These are phyloP conservation scores for Jaculus jaculus DNA, from an alignment of 2,113 vertebrate species.

Conservation along the genomic window DNA sequence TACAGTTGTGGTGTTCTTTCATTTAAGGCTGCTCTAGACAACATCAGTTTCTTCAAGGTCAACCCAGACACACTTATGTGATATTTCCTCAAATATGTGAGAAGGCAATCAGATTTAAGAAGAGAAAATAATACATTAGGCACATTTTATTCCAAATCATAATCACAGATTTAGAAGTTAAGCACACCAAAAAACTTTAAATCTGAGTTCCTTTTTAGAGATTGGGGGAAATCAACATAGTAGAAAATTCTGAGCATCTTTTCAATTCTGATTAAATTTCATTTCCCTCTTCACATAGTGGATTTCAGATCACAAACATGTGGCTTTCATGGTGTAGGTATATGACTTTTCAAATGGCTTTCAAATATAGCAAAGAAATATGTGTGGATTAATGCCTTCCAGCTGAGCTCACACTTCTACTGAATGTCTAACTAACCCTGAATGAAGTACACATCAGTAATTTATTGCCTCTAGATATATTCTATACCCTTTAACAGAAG, in stretches of 20 bases:
- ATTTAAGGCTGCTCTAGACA: slow-evolving; percentile 68
- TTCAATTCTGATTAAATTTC: neutral
- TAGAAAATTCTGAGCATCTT: neutral
- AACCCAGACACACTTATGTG: slow-evolving; percentile 44
- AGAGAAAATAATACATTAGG: slow-evolving; percentile 44
- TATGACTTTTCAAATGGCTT: neutral
- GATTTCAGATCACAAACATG: slow-evolving; percentile 30
- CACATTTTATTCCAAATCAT: slow-evolving; percentile 55
- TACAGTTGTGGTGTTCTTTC: slow-evolving; percentile 21
- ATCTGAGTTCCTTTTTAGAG: slow-evolving; percentile 13
- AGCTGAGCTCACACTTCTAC: neutral
- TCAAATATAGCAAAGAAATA: neutral
- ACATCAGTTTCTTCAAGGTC: neutral
- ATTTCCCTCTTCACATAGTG: neutral
- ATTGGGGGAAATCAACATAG: neutral
- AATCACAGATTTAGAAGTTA: slow-evolving; percentile 16
- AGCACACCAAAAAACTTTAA: neutral
- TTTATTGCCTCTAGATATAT: neutral
- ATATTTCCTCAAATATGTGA: slow-evolving; percentile 13
- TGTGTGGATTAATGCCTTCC: neutral
- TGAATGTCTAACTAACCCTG: neutral
- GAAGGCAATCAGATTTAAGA: slow-evolving; percentile 43
- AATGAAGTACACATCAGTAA: neutral
- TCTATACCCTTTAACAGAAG: neutral
- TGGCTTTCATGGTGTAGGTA: neutral